A percentile compares a stretch with the other conserved stretches of the same genome.
Conservation (phyloP, 2,797 vertebrate species). For the Spheniscus humboldti region DNA sequence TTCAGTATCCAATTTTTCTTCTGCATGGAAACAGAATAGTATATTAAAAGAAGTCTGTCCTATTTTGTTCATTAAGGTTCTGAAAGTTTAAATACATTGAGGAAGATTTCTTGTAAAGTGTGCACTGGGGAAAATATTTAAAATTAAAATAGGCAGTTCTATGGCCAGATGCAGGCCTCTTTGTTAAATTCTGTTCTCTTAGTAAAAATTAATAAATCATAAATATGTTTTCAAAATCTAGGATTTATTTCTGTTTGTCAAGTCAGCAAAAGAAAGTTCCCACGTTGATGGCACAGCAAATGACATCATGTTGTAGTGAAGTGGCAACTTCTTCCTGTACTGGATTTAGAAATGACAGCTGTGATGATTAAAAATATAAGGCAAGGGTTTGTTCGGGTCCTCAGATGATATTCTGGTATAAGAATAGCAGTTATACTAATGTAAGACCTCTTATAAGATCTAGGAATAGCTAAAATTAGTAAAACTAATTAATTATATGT, state of each 20-base stretch:
- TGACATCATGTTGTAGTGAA: neutral
- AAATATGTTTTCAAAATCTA: neutral
- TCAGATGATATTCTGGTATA: neutral
- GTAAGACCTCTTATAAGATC: neutral
- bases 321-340: neutral
- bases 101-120: neutral
- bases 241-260: neutral
- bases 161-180: neutral
- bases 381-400: neutral
- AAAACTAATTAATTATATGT: neutral
- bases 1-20: neutral
- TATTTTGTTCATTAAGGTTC: neutral
- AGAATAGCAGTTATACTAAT: neutral
- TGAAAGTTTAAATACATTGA: neutral
- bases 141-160: neutral
- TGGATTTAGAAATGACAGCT: neutral
- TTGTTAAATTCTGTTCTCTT: neutral
- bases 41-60: neutral
- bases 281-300: neutral
- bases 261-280: neutral
- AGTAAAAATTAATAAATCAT: neutral
- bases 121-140: neutral
- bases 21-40: neutral
- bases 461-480: neutral
- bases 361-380: neutral